phyloP scores from a whole-genome alignment of 2,888 invertebrate species.

The Sthenelais limicola region DNA sequence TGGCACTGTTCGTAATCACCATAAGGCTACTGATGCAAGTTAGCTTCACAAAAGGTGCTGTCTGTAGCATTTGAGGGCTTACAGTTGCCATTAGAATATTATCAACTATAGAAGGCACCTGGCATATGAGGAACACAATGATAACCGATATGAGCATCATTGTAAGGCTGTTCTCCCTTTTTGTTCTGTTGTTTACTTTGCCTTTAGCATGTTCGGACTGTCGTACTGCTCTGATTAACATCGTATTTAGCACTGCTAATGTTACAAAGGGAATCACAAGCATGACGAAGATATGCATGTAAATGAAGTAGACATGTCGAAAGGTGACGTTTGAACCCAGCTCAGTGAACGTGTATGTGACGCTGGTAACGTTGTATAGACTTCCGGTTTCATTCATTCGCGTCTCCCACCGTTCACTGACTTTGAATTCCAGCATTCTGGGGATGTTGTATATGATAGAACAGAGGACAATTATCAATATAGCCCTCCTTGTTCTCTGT shows the following conservation, averaged over 20 bases:
- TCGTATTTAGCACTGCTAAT: constrained; percentile 64
- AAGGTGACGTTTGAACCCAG: constrained; percentile 61
- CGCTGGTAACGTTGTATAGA: too few relatives aligned
- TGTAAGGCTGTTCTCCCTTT: constrained; percentile 92
- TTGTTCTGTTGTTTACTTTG: constrained; percentile 52
- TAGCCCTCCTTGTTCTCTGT: constrained; percentile 87
- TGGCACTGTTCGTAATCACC: constrained; percentile 66
- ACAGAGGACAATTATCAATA: constrained; percentile 84
- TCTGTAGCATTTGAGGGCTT: constrained; percentile 45
- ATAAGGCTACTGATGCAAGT: constrained; percentile 63
- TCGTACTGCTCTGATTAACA: constrained; percentile 66
- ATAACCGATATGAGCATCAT: constrained; percentile 97
- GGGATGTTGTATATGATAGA: constrained; percentile 91
- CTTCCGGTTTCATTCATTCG: constrained; percentile 53
- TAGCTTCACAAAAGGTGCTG: constrained; percentile 55
- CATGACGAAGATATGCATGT: constrained; percentile 67
- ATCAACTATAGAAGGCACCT: constrained; percentile 66
- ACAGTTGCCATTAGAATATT: constrained; percentile 65
- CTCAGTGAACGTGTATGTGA: constrained; percentile 55
- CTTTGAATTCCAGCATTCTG: constrained; percentile 73
- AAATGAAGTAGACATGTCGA: constrained; percentile 66
- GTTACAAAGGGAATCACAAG: constrained; percentile 66
- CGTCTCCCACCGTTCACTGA: constrained; percentile 38
- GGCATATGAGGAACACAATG: constrained; percentile 90
- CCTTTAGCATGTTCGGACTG: constrained; percentile 57